phyloP scores from a whole-genome alignment of 2,888 invertebrate species.

The Diogma glabrata region DNA sequence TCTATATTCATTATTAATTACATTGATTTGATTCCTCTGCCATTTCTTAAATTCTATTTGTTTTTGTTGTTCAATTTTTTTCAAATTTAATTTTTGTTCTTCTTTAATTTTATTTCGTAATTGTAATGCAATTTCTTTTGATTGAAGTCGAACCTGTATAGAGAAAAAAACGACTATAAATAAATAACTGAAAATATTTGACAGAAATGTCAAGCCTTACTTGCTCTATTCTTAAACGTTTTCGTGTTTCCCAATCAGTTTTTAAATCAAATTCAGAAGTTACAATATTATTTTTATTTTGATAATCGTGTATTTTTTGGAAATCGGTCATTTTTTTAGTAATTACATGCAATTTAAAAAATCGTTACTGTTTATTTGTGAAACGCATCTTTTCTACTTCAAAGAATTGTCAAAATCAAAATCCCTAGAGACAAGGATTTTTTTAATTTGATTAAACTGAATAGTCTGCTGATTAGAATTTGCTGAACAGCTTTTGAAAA shows the following conservation, averaged over 20 bases:
- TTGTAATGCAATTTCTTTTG: slow-evolving; percentile 45
- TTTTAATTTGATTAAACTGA: no score
- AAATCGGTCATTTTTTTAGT: no score
- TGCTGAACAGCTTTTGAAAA: no score
- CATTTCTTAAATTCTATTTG: slow-evolving; percentile 36
- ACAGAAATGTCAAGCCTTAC: background rate
- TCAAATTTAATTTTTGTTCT: slow-evolving; percentile 35
- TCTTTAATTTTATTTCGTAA: slow-evolving; percentile 39
- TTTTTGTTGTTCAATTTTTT: slow-evolving; percentile 36
- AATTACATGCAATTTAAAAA: no score
- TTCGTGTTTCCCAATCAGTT: background rate
- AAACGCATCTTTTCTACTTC: no score
- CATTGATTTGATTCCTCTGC: slow-evolving; percentile 38
- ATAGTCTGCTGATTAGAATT: no score
- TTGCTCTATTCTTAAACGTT: background rate
- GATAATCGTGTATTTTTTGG: no score
- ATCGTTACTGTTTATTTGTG: no score
- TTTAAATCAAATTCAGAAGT: no score
- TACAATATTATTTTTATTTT: no score
- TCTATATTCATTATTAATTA: slow-evolving; percentile 40
- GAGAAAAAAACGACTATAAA: background rate
- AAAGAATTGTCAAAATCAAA: no score
- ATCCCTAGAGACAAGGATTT: no score
- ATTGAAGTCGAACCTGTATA: slow-evolving; percentile 47
- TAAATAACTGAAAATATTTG: background rate